Conservation (phyloP, 2,888 invertebrate species). For the Parapristionchus giblindavisi region DNA sequence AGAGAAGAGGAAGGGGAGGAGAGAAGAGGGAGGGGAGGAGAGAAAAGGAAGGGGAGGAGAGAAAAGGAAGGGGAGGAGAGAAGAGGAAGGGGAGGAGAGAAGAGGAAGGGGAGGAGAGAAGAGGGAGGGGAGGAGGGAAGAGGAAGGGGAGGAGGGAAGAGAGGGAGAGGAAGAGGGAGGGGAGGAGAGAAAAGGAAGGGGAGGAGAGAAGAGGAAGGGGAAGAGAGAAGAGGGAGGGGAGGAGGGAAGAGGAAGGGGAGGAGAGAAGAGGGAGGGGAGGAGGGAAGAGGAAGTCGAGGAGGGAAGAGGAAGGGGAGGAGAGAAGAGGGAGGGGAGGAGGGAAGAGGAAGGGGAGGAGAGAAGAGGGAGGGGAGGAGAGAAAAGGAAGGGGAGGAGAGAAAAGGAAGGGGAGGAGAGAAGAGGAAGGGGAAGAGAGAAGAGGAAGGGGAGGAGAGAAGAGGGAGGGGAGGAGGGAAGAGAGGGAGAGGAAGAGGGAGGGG, state of each 20-base stretch:
- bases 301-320: not conserved
- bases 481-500: too few species aligned
- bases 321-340: not conserved
- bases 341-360: not conserved
- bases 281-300: not conserved
- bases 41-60: not conserved
- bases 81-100: not conserved
- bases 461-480: too few species aligned
- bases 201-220: too few species aligned
- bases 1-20: not conserved
- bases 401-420: not conserved
- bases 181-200: too few species aligned
- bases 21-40: not conserved
- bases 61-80: not conserved
- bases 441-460: not conserved
- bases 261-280: not conserved
- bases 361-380: not conserved
- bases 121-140: too few species aligned
- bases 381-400: not conserved
- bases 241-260: too few species aligned
- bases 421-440: not conserved
- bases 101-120: too few species aligned
- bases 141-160: too few species aligned
- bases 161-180: too few species aligned
- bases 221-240: too few species aligned